These are phyloP conservation scores for Chrysotoxum bicinctum DNA, from an alignment of 2,888 invertebrate genomes.

Conservation along the genomic window DNA sequence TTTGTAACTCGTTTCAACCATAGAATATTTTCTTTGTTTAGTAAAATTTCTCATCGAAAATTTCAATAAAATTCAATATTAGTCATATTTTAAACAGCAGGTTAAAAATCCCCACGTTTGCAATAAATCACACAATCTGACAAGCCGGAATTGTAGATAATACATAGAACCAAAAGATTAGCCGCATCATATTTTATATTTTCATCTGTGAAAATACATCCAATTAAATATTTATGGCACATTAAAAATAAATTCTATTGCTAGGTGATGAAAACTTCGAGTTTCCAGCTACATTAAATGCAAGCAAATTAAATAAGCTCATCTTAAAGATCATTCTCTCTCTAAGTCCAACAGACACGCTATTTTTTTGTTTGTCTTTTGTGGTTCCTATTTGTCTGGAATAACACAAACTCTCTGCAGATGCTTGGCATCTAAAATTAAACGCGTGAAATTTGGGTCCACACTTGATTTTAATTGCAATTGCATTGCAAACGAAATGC, in stretches of 20 bases:
- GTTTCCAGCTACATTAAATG: neutral
- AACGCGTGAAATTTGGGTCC: slow-evolving; percentile 53
- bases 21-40: too few species aligned
- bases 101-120: too few species aligned
- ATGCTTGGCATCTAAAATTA: slow-evolving; percentile 28
- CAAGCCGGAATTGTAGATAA: too few species aligned
- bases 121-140: too few species aligned
- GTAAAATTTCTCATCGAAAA: too few species aligned
- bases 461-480: slow-evolving; percentile 54
- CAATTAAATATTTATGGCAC: neutral
- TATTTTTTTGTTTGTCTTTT: neutral
- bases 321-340: neutral
- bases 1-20: too few species aligned
- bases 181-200: neutral
- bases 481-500: slow-evolving; percentile 55
- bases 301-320: neutral
- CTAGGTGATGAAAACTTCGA: neutral
- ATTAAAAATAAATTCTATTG: neutral
- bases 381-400: neutral
- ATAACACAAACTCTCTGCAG: neutral
- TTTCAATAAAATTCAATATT: too few species aligned
- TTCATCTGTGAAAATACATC: neutral
- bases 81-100: too few species aligned
- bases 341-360: neutral
- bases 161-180: too few species aligned